Evolutionary conservation across 2,888 invertebrate species (phyloP).

Genomic region (Scrobipalpa atriplicella): DNA sequence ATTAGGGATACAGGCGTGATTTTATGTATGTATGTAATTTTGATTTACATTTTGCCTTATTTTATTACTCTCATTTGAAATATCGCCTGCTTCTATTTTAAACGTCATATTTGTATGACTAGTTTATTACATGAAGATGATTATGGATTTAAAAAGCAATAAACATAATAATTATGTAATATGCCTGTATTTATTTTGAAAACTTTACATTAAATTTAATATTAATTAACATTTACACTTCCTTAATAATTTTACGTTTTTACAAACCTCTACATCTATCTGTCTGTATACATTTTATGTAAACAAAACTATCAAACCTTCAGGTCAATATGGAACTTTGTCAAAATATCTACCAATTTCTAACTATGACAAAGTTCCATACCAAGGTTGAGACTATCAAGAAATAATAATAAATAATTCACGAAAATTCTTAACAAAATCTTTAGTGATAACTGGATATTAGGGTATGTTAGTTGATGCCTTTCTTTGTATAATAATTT

Average conservation of each 20-base stretch:
- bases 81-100: too few species aligned
- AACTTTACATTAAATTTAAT: conserved; percentile 49
- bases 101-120: too few species aligned
- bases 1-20: too few species aligned
- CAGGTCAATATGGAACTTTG: conserved; percentile 32
- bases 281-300: conserved; percentile 42
- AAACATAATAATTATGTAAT: conserved; percentile 32
- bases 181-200: conserved; percentile 49
- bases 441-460: not conserved
- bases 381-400: conserved; percentile 11
- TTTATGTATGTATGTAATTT: too few species aligned
- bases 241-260: conserved; percentile 42
- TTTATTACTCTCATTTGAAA: too few species aligned
- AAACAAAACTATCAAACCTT: conserved; percentile 25
- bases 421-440: not conserved
- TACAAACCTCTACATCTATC: conserved; percentile 41
- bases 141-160: conserved; percentile 8
- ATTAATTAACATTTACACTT: conserved; percentile 47
- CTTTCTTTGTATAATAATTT: not conserved
- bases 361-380: conserved; percentile 26
- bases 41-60: too few species aligned
- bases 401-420: conserved; percentile 21
- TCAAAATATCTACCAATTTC: conserved; percentile 21
- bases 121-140: not conserved
- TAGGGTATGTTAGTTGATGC: conserved; percentile 9